Percentiles rank a stretch among this genome's conserved stretches.
Evolutionary conservation across 2,113 vertebrate genomes (phyloP).

Genomic region (Bungarus multicinctus): DNA sequence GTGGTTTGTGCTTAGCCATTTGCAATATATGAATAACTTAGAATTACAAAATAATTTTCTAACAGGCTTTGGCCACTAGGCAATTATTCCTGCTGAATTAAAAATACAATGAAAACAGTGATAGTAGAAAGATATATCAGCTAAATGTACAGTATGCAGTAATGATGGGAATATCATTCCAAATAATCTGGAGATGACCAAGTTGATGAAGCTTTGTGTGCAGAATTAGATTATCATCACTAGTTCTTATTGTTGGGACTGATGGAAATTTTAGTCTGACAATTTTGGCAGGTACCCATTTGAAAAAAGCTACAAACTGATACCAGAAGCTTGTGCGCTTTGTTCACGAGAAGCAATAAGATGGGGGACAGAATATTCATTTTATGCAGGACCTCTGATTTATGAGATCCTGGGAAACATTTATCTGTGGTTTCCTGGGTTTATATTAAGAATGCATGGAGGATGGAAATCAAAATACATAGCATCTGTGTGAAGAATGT

Average conservation of each 20-base stretch:
- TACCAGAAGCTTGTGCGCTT: conserved; percentile 27
- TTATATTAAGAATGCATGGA: conserved; percentile 56
- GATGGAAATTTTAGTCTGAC: not conserved
- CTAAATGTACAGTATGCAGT: not conserved
- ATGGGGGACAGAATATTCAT: not conserved
- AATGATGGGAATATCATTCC: not conserved
- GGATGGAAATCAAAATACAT: conserved; percentile 73
- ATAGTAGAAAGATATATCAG: not conserved
- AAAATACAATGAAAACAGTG: not conserved
- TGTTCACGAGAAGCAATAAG: conserved; percentile 25
- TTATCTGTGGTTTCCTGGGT: conserved; percentile 49
- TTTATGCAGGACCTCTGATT: conserved; percentile 34
- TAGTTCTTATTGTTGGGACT: not conserved
- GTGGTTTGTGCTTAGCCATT: not conserved
- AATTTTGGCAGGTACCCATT: not conserved
- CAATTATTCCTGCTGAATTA: not conserved
- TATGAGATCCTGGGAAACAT: conserved; percentile 59
- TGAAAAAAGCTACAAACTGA: not conserved
- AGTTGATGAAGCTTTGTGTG: not conserved
- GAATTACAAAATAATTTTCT: too few relatives aligned
- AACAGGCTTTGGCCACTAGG: not conserved
- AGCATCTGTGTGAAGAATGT: conserved; percentile 66
- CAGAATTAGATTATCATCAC: not conserved
- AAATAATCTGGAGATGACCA: not conserved
- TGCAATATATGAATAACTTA: not conserved